Base-by-base conservation (phyloP, 2,888 invertebrate genomes). In the Balanococcus diminutus region DNA sequence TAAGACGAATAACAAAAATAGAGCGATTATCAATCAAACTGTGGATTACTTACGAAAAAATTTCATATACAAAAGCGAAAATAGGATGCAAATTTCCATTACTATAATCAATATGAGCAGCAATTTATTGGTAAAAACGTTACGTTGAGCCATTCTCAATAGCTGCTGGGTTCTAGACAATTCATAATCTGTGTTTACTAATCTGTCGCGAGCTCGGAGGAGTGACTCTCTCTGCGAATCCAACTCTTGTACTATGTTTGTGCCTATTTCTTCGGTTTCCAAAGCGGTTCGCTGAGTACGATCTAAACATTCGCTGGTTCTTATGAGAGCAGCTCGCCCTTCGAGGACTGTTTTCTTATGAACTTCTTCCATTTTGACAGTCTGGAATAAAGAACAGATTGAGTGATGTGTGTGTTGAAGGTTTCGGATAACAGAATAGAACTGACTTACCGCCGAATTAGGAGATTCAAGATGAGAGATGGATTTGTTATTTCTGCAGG, bases 241-340 rank as follows among this genome's bases (percentile, higher is more conserved):
- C 51, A 96, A 90, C 88, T 96, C 96, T 0, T 93, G 92, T 8
- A 96, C 91, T 1, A 96, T 95, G 89, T 94, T 94, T 0, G 93
- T 92, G 6, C 95, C 96, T 87, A 96, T 92, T 88, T 93, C 92
- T 90, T 96, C 96, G 0, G 95, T 95, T 90, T 96, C 96, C 2
- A 94, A 92, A 0, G 96, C 94, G 79, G 95, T 92, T 89, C 93
- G 93, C 88, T 94, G 94, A 0, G 95, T 94, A 86, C 95, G 91
- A 0, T 92, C 92, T 11, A 95, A 90, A 88, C 93, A 94, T 87
- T 92, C 92, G 0, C 92, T 91, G 0, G 94, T 93, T 82, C 94
- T 90, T 88, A 93, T 92, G 79, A 94, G 88, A 16, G 91, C 90
- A 83, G 91, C 90, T 86, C 91, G 90, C 4, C 93, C 92, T 87